These are phyloP conservation scores for Willisornis vidua DNA, from an alignment of 2,113 vertebrate genomes.

Conservation along the genomic window DNA sequence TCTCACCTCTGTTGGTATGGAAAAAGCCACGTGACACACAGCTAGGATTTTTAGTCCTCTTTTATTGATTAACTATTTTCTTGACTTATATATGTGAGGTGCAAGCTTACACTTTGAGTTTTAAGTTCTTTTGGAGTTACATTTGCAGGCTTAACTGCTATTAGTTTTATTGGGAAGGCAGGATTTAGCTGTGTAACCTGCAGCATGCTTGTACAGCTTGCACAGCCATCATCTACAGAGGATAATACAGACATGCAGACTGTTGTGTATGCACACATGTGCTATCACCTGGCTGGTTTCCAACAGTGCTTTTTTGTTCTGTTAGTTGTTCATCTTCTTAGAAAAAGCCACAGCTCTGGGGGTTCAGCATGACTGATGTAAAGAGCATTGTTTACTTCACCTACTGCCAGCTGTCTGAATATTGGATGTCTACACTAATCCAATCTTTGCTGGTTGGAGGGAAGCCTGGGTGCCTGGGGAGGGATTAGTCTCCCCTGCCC, in stretches of 20 bases:
- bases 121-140: neutral
- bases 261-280: neutral
- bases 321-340: neutral
- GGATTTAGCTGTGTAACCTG: neutral
- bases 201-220: neutral
- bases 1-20: neutral
- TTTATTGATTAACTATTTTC: neutral
- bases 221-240: neutral
- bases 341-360: neutral
- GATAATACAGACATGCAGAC: neutral
- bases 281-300: neutral
- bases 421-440: neutral
- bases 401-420: neutral
- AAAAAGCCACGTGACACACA: neutral
- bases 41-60: neutral
- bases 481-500: neutral
- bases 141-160: neutral
- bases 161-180: neutral
- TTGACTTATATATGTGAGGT: neutral
- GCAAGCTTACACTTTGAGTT: neutral
- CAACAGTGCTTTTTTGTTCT: neutral
- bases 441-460: neutral
- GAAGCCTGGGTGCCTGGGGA: neutral
- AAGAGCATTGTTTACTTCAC: neutral
- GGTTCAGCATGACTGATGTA: neutral